These are phyloP conservation scores for Sesamia inferens DNA, from an alignment of 2,888 invertebrate genomes.

Conservation along the genomic window DNA sequence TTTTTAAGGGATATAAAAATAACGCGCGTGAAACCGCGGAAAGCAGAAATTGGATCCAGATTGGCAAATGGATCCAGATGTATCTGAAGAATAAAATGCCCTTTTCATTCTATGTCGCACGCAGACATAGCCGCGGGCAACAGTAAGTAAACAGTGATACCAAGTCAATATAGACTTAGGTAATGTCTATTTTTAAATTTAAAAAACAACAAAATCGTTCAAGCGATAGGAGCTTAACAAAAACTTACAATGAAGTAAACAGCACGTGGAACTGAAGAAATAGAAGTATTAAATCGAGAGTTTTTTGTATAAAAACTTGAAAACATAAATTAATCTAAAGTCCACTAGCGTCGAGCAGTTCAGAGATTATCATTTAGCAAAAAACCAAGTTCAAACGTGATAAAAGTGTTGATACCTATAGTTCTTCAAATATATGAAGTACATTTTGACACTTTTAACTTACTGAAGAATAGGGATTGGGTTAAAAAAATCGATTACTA, in stretches of 20 bases:
- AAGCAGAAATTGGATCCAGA: too few relatives aligned
- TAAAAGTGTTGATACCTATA: not conserved
- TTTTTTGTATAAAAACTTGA: not conserved
- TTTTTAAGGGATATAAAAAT: too few relatives aligned
- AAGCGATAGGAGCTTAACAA: conserved; percentile 34
- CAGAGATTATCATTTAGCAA: conserved; percentile 23
- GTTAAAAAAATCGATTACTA: too few relatives aligned
- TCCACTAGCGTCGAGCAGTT: not conserved
- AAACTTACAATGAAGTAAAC: conserved; percentile 24
- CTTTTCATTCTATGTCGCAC: too few relatives aligned
- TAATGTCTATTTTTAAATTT: conserved; percentile 37
- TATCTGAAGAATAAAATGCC: too few relatives aligned
- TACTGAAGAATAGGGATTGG: too few relatives aligned
- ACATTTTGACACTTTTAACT: too few relatives aligned
- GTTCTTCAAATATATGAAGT: too few relatives aligned
- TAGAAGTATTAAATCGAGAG: not conserved
- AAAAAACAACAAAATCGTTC: conserved; percentile 27
- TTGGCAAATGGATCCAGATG: too few relatives aligned
- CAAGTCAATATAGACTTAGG: not conserved
- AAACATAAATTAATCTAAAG: not conserved
- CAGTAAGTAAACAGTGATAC: not conserved
- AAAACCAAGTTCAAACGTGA: not conserved
- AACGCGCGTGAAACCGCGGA: too few relatives aligned
- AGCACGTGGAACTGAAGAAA: not conserved
- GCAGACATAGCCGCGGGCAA: not conserved